These are phyloP conservation scores for Platerodrilus igneus DNA, from an alignment of 2,888 invertebrate species.

Conservation along the genomic window DNA sequence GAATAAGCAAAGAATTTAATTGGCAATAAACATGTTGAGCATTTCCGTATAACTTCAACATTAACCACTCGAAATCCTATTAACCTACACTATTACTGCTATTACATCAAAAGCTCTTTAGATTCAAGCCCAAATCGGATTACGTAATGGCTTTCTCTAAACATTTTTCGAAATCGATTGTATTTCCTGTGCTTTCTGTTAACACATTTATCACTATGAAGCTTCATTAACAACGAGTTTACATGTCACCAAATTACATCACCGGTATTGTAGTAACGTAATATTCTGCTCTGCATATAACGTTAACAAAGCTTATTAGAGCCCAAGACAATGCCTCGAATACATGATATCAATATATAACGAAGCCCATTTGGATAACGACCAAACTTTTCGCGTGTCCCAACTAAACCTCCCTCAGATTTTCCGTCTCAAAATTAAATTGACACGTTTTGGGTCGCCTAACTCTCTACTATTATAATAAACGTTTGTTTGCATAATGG, in stretches of 20 bases:
- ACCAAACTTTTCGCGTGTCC: slow-evolving; percentile 21
- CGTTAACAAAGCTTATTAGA: slow-evolving; percentile 24
- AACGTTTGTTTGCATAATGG: slow-evolving; percentile 20
- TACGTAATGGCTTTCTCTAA: slow-evolving; percentile 27
- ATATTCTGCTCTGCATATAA: slow-evolving; percentile 16
- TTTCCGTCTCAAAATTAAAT: slow-evolving; percentile 22
- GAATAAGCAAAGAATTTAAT: no score
- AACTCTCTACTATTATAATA: slow-evolving; percentile 13
- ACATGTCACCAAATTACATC: not conserved
- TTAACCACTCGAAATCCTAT: slow-evolving; percentile 22
- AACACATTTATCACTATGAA: slow-evolving; percentile 1
- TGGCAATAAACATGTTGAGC: slow-evolving; percentile 27
- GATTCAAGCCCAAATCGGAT: slow-evolving; percentile 23
- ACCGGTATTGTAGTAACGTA: slow-evolving; percentile 11
- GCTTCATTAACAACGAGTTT: not conserved
- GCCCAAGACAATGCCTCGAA: slow-evolving; percentile 19
- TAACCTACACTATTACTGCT: slow-evolving; percentile 19
- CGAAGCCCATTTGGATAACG: slow-evolving; percentile 25
- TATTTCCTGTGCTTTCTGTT: slow-evolving; percentile 6
- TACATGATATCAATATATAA: slow-evolving; percentile 25
- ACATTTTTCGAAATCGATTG: slow-evolving; percentile 19
- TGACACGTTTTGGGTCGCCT: slow-evolving; percentile 22
- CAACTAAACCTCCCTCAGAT: slow-evolving; percentile 16
- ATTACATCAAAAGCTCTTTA: slow-evolving; percentile 26
- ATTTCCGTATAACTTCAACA: slow-evolving; percentile 21